Percentiles rank a stretch among this genome's conserved stretches.
phyloP scores from a whole-genome alignment of 2,797 vertebrate species.

The Benthosema pterotum region DNA sequence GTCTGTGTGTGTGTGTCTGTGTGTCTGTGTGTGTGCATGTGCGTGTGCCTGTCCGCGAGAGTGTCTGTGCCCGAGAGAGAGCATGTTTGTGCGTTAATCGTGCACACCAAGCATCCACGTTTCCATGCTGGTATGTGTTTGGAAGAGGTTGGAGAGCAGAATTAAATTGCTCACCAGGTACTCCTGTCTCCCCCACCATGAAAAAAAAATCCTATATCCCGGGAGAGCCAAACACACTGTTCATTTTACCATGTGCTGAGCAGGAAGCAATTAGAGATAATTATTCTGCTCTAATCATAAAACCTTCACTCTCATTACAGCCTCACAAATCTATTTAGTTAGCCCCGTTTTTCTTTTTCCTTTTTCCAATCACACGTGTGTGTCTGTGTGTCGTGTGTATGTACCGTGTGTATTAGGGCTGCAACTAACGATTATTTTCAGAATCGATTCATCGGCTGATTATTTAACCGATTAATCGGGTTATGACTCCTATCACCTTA shows the following conservation, averaged over 20 bases:
- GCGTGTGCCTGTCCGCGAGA: conserved; percentile 7
- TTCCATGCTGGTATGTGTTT: conserved; percentile 19
- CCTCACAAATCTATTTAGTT: conserved; percentile 34
- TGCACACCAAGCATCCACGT: conserved; percentile 21
- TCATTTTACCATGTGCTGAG: conserved; percentile 62
- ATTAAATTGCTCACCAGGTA: conserved; percentile 12
- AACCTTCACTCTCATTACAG: conserved; percentile 31
- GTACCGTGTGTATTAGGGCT: too few species aligned
- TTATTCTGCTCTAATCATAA: conserved; percentile 71
- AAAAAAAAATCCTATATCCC: conserved; percentile 47
- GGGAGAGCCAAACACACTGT: conserved; percentile 65
- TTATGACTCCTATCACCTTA: too few species aligned
- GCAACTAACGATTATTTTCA: too few species aligned
- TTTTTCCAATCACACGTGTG: not conserved
- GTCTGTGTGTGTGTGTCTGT: conserved; percentile 15
- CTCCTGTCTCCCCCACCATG: not conserved
- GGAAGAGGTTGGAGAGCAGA: conserved; percentile 29
- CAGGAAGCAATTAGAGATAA: conserved; percentile 78
- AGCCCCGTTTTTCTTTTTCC: conserved; percentile 29
- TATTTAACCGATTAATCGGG: too few species aligned
- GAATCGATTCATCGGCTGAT: too few species aligned
- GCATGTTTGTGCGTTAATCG: not conserved
- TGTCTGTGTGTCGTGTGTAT: too few species aligned
- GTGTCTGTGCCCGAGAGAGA: too few species aligned
- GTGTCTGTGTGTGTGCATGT: conserved; percentile 22